Base-by-base conservation (phyloP, 1,140 invertebrate species). In the Hycleus phaleratus region DNA sequence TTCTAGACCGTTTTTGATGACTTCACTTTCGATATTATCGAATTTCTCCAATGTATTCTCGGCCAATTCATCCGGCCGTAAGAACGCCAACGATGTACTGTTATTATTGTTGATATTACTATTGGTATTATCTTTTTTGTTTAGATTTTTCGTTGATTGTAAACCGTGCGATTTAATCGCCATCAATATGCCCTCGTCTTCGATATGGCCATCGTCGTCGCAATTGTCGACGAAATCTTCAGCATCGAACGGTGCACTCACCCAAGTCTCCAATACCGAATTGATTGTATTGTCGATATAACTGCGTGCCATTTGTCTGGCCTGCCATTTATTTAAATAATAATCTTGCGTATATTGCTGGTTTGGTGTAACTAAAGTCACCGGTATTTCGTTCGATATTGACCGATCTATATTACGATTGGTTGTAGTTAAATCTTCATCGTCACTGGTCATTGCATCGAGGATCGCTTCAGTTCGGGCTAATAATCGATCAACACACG, bases 271-370 rank as follows among this genome's bases (percentile, higher is more conserved):
- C 44, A 87, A 65, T 18, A 86, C 79, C 62, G 77, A 77, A 62
- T 88, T 88, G 55, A 87, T 84, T 11, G 81, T 82, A 72, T 88
- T 88, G 63, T 88, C 85, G 38, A 87, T 77, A 71, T 81, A 83
- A 49, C 83, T 82, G 73, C 83, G 83, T 2, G 81, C 82, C 57
- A 85, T 77, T 75, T 87, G 85, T 74, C 79, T 80, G 10, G 80
- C 80, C 67, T 88, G 85, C 85, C 85, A 88, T 66, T 78, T 73
- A 25, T 73, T 71, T 65, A 81, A 74, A 63, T 76, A 79, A 60
- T 79, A 75, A 58, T 81, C 78, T 59, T 81, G 77, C 61, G 63
- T 68, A 51, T 62, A 69, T 7, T 40, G 9, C 10, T 42, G 61
- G 38, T 63, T 62, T 0, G 63, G 59, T 51, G 60, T 66, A 0